Conservation (phyloP, 2,113 vertebrate species). For the Elephantulus edwardii region DNA sequence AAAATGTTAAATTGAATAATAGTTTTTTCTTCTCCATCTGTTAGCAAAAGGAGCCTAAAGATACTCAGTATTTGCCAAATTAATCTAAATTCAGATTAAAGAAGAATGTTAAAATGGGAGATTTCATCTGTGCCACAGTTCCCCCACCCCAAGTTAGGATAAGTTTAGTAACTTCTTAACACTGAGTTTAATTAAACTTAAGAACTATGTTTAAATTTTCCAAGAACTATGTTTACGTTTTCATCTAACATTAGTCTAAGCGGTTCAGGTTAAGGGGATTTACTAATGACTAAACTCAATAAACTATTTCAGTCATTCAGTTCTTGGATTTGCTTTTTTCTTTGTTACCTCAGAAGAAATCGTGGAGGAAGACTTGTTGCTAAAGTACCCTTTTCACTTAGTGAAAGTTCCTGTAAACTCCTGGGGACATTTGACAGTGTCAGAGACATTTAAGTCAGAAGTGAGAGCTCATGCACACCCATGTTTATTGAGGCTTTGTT, state of each 20-base stretch:
- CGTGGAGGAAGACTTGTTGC: background rate
- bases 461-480: no score
- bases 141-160: no score
- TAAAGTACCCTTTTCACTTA: background rate
- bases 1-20: background rate
- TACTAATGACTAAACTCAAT: background rate
- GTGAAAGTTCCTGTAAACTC: background rate
- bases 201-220: no score
- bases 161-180: background rate
- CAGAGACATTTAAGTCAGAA: background rate
- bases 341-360: background rate
- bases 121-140: background rate
- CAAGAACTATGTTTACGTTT: background rate
- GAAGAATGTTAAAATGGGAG: background rate
- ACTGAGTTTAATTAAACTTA: conserved; percentile 14
- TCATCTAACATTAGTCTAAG: background rate
- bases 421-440: background rate
- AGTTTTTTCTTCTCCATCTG: background rate
- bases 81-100: background rate
- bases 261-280: no score
- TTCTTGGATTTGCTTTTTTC: background rate
- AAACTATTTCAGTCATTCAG: background rate
- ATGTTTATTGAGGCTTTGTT: no score
- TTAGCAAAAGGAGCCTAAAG: background rate
- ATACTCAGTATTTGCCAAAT: background rate